phyloP scores from a whole-genome alignment of 2,113 vertebrate genomes.

The Pseudolaguvia tuberculata region DNA sequence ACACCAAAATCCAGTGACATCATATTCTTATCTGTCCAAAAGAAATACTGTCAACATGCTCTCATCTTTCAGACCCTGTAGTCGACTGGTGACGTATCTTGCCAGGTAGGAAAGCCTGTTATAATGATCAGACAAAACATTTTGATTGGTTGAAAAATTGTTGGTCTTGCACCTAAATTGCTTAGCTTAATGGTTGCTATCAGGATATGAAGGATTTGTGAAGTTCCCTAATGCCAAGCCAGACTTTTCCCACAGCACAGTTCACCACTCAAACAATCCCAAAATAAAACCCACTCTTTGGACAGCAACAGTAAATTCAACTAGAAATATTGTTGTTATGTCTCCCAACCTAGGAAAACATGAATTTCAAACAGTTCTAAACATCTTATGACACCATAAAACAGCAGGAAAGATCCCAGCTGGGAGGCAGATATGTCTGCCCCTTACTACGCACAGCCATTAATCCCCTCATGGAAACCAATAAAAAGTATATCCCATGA shows the following conservation, averaged over 20 bases:
- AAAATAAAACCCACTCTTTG: not conserved
- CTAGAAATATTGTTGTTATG: slow-evolving; percentile 24
- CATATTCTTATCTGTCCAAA: too few species aligned
- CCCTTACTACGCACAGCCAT: slow-evolving; percentile 1
- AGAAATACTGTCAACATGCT: too few species aligned
- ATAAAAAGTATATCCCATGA: slow-evolving; percentile 12
- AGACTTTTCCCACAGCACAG: slow-evolving; percentile 7
- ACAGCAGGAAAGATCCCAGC: slow-evolving; percentile 24
- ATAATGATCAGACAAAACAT: too few species aligned
- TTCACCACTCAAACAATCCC: not conserved
- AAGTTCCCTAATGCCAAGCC: slow-evolving; percentile 5
- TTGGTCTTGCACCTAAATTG: too few species aligned
- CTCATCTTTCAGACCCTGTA: too few species aligned
- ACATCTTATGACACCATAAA: slow-evolving; percentile 32
- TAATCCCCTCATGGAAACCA: slow-evolving; percentile 8
- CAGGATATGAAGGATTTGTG: not conserved
- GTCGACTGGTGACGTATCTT: too few species aligned
- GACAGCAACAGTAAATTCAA: not conserved
- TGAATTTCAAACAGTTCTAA: slow-evolving; percentile 8
- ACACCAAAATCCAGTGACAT: too few species aligned
- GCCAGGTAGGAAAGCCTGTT: too few species aligned
- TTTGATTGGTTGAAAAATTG: too few species aligned
- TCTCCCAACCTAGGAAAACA: slow-evolving; percentile 5
- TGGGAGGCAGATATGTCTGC: slow-evolving; percentile 18
- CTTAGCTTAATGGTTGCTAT: too few species aligned